phyloP scores from a whole-genome alignment of 23 tunicate genomes.

The Ciona savignyi region DNA sequence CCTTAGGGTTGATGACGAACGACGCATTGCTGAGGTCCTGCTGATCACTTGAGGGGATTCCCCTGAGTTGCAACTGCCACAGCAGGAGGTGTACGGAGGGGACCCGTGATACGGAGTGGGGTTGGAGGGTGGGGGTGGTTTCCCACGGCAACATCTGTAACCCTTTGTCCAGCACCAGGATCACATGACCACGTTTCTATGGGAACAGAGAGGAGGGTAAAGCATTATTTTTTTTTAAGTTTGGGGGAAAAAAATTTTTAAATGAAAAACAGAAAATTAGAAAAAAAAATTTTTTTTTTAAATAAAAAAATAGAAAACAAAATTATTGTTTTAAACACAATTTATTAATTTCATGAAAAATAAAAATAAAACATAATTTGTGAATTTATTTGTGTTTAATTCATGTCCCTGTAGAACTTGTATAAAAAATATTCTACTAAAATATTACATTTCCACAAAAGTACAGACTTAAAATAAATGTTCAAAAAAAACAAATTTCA shows the following conservation, averaged over 20 bases:
- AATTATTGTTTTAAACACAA: too few species aligned
- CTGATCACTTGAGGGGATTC: slow-evolving; percentile 1
- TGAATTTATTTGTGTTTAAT: too few species aligned
- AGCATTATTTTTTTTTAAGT: too few species aligned
- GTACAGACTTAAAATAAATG: too few species aligned
- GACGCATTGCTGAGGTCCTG: slow-evolving; percentile 45
- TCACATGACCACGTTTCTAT: slow-evolving; percentile 78
- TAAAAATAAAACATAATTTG: too few species aligned
- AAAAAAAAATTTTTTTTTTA: too few species aligned
- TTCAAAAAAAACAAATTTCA: too few species aligned
- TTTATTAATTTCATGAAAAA: too few species aligned
- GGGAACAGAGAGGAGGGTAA: not conserved
- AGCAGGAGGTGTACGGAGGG: slow-evolving; percentile 52
- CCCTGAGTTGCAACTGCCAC: slow-evolving; percentile 27
- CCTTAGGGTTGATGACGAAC: slow-evolving; percentile 72
- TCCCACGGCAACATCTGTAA: slow-evolving; percentile 72
- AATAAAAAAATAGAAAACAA: not conserved
- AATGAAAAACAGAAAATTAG: not conserved
- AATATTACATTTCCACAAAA: too few species aligned
- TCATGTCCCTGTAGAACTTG: too few species aligned
- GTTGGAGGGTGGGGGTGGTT: slow-evolving; percentile 15
- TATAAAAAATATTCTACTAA: too few species aligned
- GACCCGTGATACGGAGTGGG: slow-evolving; percentile 64
- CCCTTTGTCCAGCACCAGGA: slow-evolving; percentile 66
- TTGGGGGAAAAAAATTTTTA: not conserved